A percentile compares a stretch with the other conserved stretches of the same genome.
These are phyloP conservation scores for Pachydiplax longipennis DNA, from an alignment of 2,888 invertebrate genomes.

Conservation along the genomic window DNA sequence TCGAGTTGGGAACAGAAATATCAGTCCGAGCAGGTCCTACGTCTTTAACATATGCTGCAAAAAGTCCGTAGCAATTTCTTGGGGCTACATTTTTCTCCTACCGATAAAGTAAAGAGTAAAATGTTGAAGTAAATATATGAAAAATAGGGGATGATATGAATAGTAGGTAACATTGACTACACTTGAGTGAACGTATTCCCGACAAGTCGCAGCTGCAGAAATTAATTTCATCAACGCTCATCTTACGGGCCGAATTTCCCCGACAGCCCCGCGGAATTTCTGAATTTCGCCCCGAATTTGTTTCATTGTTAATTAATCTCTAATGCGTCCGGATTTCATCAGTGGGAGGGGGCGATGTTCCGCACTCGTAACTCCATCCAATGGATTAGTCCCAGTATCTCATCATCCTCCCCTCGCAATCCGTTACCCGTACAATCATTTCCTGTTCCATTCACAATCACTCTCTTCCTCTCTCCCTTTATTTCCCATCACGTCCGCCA, in stretches of 20 bases:
- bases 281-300: neutral
- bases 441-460: neutral
- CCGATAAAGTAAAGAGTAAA: no score
- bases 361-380: neutral
- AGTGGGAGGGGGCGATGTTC: neutral
- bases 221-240: neutral
- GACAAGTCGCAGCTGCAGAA: neutral
- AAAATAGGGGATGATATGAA: no score
- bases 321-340: neutral
- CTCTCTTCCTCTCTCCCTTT: neutral
- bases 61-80: no score
- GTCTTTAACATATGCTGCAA: no score
- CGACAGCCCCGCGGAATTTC: neutral
- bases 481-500: neutral
- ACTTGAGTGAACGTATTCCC: no score
- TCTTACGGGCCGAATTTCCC: neutral
- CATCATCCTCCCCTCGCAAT: neutral
- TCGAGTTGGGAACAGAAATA: no score
- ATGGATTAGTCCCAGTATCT: neutral
- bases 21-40: no score
- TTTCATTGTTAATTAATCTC: neutral
- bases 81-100: no score
- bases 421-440: neutral
- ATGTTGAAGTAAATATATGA: no score
- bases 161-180: no score